Percentiles rank a stretch among this genome's conserved stretches.
Conservation (phyloP, 2,113 vertebrate genomes). For the Pholis gunnellus region DNA sequence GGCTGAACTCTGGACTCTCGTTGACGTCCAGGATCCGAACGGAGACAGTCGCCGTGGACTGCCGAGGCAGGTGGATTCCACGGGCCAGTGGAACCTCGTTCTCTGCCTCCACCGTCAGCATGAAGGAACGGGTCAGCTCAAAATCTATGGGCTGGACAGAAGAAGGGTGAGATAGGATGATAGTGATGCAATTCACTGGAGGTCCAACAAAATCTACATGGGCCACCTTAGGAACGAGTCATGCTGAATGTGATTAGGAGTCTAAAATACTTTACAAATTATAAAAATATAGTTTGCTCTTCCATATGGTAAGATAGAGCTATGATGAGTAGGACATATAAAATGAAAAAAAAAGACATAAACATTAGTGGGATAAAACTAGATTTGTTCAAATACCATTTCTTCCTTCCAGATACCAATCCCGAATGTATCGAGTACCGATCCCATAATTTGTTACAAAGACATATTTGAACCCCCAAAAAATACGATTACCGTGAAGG, state of each 20-base stretch:
- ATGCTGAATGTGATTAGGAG: neutral
- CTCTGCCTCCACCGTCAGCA: slow-evolving; percentile 93
- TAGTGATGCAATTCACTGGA: neutral
- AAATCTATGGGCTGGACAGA: slow-evolving; percentile 92
- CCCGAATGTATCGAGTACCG: neutral
- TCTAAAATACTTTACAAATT: neutral
- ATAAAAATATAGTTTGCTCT: neutral
- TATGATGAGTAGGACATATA: neutral
- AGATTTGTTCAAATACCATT: neutral
- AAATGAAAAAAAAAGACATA: neutral
- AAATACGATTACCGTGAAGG: neutral
- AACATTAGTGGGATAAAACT: neutral
- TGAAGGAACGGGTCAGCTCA: slow-evolving; percentile 92
- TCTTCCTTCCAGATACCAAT: neutral
- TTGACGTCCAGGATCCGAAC: slow-evolving; percentile 95
- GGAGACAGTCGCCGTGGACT: slow-evolving; percentile 95
- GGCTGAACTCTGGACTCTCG: slow-evolving; percentile 94
- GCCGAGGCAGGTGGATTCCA: slow-evolving; percentile 94
- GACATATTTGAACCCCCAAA: neutral
- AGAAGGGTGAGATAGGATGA: neutral
- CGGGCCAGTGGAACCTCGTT: slow-evolving; percentile 93
- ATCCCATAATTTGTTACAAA: neutral
- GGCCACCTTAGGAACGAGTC: neutral
- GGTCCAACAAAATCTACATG: neutral
- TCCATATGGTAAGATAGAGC: neutral